Base-by-base conservation (phyloP, 2,888 invertebrate species). In the Ornithoptera alexandrae region DNA sequence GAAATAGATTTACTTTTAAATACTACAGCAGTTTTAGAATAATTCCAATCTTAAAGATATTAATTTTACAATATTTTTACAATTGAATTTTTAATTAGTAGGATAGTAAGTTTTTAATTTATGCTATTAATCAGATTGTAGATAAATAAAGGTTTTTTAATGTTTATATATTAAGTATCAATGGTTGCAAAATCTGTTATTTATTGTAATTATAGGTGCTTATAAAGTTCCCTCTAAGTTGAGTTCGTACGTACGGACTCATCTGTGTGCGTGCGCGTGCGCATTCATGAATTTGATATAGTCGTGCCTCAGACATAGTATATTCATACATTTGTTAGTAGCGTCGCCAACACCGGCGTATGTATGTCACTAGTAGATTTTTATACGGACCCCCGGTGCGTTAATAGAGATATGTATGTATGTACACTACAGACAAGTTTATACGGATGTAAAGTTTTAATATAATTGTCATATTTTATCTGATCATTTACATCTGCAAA, bases 251-350 rank as follows among this genome's bases (percentile, higher is more conserved):
- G 39, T 39, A 39, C 10, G 39, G 39, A 10, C 8, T 39, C 39
- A 39, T 39, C 39, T 39, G 10, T 39, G 39, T 10, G 39, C 39
- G 10, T 39, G 39, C 18, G 63, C n/a, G 76, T 95, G 98, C 76
- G 39, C 39, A 39, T 39, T 39, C 20, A 53, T n/a, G 64, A 58
- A 57, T 80, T 83, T 84, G 80, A 86, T 84, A 80, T 85, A 83
- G 84, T 82, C 83, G 90, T 90, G 90, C 90, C 90, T 91, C 88
- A 88, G 86, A 81, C 79, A 75, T 77, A 76, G 76, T 86, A 82
- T 86, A 83, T 84, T 84, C 82, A 85, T 84, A 86, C 79, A 85
- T 84, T 85, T 85, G 85, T 89, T 88, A 86, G 81, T 82, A 18
- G 57, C 50, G 50, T 72, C 73, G 72, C 71, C 79, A 80, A 76